These are phyloP conservation scores for Eucera pruinosa DNA, from an alignment of 2,888 invertebrate species.

Conservation along the genomic window DNA sequence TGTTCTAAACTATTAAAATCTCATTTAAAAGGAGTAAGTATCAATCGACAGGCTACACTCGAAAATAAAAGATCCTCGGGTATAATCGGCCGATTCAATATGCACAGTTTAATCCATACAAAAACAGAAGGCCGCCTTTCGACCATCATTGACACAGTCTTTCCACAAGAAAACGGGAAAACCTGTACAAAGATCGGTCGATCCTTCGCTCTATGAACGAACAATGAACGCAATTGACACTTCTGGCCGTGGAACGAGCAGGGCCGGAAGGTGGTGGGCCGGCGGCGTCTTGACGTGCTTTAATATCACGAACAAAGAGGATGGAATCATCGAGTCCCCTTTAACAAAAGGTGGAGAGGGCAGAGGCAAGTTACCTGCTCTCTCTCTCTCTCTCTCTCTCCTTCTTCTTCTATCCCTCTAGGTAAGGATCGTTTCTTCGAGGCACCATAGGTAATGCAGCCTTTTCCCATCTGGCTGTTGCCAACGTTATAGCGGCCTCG, in stretches of 20 bases:
- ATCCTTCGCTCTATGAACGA: slow-evolving; percentile 56
- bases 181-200: slow-evolving; percentile 50
- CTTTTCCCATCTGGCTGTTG: slow-evolving; percentile 80
- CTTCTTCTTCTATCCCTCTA: slow-evolving; percentile 23
- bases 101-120: not conserved
- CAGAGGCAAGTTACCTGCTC: slow-evolving; percentile 64
- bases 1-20: no score
- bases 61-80: not conserved
- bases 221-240: slow-evolving; percentile 73
- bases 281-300: slow-evolving; percentile 68
- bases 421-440: slow-evolving; percentile 72
- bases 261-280: slow-evolving; percentile 35
- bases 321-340: slow-evolving; percentile 72
- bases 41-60: no score
- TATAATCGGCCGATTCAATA: not conserved
- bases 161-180: slow-evolving; percentile 17
- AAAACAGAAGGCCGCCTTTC: no score
- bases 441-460: slow-evolving; percentile 78
- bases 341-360: slow-evolving; percentile 68
- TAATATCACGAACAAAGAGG: slow-evolving; percentile 74
- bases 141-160: not conserved
- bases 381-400: no score
- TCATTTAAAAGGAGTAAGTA: no score
- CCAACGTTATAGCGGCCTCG: slow-evolving; percentile 79
- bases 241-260: slow-evolving; percentile 46